A percentile compares a stretch with the other conserved stretches of the same genome.
These are phyloP conservation scores for Leuciscus idus DNA, from an alignment of 2,113 vertebrate species.

Conservation along the genomic window DNA sequence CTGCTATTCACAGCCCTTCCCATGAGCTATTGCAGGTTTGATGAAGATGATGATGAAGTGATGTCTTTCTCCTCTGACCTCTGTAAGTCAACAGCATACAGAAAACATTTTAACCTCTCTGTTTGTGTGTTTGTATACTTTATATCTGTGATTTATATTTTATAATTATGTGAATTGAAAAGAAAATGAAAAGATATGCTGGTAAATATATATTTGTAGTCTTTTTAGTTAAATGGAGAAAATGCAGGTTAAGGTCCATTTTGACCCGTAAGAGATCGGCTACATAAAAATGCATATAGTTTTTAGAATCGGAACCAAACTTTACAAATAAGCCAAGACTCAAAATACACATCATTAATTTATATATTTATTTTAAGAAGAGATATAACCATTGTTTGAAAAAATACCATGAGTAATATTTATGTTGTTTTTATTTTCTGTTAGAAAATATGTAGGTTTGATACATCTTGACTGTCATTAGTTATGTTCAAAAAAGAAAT, in stretches of 20 bases:
- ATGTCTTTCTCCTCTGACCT: background rate
- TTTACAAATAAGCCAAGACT: background rate
- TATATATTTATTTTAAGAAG: background rate
- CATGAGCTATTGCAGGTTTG: background rate
- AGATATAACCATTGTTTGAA: background rate
- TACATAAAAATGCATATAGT: background rate
- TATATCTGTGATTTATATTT: background rate
- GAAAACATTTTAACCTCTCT: background rate
- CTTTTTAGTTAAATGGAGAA: background rate
- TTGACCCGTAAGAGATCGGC: background rate
- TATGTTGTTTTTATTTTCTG: background rate
- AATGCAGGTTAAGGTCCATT: background rate
- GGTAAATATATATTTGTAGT: background rate
- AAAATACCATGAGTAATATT: background rate
- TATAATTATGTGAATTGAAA: background rate
- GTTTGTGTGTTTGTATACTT: background rate
- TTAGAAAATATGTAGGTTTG: background rate
- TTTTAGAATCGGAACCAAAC: background rate
- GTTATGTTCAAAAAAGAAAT: too few species aligned
- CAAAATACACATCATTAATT: background rate
- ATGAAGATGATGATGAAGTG: background rate
- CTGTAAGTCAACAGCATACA: background rate
- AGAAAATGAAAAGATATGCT: background rate
- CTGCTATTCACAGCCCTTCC: background rate
- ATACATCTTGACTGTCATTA: background rate